Conservation (phyloP, 2,888 invertebrate species). For the Nephrotoma flavescens region DNA sequence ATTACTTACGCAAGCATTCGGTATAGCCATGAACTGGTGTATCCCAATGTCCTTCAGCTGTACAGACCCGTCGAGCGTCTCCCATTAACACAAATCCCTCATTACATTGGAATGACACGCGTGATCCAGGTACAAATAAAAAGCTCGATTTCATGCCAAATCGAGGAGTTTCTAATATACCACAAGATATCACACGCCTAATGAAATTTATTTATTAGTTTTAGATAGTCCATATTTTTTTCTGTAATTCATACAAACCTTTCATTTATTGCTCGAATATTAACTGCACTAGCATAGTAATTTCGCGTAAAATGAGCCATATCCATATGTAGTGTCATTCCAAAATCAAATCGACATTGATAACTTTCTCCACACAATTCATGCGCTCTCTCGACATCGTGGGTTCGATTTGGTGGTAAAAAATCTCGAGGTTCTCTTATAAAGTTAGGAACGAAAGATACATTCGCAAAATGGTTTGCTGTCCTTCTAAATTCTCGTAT, state of each 20-base stretch:
- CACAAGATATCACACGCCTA: slow-evolving; percentile 61
- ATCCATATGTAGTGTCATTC: slow-evolving; percentile 68
- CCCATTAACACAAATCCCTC: slow-evolving; percentile 76
- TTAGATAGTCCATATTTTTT: not conserved
- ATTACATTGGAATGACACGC: slow-evolving; percentile 81
- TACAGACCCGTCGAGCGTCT: slow-evolving; percentile 68
- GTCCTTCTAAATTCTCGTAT: slow-evolving; percentile 63
- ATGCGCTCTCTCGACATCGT: slow-evolving; percentile 45
- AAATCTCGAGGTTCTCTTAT: slow-evolving; percentile 52
- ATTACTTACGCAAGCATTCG: slow-evolving; percentile 76
- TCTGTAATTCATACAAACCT: slow-evolving; percentile 18
- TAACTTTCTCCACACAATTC: slow-evolving; percentile 66
- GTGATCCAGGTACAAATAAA: slow-evolving; percentile 69
- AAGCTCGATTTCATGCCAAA: slow-evolving; percentile 85
- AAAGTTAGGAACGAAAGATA: slow-evolving; percentile 41
- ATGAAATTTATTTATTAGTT: too few species aligned
- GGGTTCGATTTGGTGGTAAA: slow-evolving; percentile 52
- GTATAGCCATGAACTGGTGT: slow-evolving; percentile 73
- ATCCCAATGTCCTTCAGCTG: slow-evolving; percentile 69
- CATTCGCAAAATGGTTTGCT: slow-evolving; percentile 68
- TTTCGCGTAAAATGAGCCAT: slow-evolving; percentile 77
- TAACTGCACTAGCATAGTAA: slow-evolving; percentile 47
- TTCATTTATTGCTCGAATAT: slow-evolving; percentile 27
- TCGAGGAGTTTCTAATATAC: slow-evolving; percentile 76
- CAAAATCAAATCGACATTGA: slow-evolving; percentile 79